These are phyloP conservation scores for Synergus japonicus DNA, from an alignment of 2,888 invertebrate species.

Conservation along the genomic window DNA sequence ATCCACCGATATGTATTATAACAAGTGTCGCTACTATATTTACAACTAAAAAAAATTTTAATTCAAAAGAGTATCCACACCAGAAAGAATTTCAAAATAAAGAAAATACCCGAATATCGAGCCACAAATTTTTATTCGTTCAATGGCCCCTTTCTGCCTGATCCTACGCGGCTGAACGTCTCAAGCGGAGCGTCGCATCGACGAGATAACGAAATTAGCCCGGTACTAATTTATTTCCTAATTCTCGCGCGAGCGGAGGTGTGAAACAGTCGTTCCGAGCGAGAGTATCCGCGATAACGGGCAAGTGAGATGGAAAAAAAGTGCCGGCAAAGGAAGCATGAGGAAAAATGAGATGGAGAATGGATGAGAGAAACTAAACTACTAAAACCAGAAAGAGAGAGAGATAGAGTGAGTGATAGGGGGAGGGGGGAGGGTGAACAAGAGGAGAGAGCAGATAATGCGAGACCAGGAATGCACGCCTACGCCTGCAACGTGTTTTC, in stretches of 20 bases:
- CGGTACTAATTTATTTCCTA: slow-evolving; percentile 77
- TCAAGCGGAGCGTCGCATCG: slow-evolving; percentile 66
- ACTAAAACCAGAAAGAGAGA: background rate
- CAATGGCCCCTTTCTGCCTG: slow-evolving; percentile 26
- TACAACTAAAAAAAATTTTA: no score
- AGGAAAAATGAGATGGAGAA: slow-evolving; percentile 51
- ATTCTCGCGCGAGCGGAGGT: slow-evolving; percentile 76
- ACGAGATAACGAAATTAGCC: slow-evolving; percentile 76
- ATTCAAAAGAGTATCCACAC: no score
- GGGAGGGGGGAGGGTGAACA: slow-evolving; percentile 48
- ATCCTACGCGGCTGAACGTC: slow-evolving; percentile 43
- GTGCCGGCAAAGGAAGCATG: slow-evolving; percentile 22
- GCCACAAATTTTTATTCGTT: background rate
- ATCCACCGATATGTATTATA: no score
- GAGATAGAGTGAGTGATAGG: slow-evolving; percentile 47
- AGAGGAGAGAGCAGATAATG: slow-evolving; percentile 69
- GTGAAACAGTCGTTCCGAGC: slow-evolving; percentile 75
- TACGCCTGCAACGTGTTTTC: slow-evolving; percentile 73
- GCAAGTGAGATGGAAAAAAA: slow-evolving; percentile 52
- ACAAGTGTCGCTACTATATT: no score
- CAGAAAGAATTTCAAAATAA: no score
- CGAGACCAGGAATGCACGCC: slow-evolving; percentile 74
- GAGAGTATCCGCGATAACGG: slow-evolving; percentile 74
- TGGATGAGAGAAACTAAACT: slow-evolving; percentile 51
- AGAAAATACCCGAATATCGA: background rate